These are phyloP conservation scores for Hephaestus fuliginosus DNA, from an alignment of 2,797 vertebrate genomes.

Conservation along the genomic window DNA sequence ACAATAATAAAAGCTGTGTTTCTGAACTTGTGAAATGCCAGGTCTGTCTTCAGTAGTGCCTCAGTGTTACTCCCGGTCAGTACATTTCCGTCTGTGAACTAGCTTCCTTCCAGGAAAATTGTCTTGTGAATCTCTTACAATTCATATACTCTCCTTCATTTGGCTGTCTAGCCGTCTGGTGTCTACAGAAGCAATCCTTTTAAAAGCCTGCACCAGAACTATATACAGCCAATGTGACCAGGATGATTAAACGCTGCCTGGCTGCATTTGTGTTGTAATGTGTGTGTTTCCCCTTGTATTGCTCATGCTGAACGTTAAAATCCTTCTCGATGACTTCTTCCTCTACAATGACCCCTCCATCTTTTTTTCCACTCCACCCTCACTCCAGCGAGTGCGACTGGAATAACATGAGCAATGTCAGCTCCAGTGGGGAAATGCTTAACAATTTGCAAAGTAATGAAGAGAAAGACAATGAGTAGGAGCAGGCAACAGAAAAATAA, in stretches of 20 bases:
- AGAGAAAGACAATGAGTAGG: constrained; percentile 60
- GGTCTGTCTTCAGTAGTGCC: constrained; percentile 15
- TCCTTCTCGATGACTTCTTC: constrained; percentile 10
- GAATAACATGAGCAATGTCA: constrained; percentile 44
- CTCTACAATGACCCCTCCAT: constrained; percentile 7
- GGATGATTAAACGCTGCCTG: constrained; percentile 63
- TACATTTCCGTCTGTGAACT: constrained; percentile 23
- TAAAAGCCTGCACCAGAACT: constrained; percentile 61
- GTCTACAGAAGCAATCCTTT: constrained; percentile 67
- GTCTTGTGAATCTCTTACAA: constrained; percentile 46
- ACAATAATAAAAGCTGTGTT: constrained; percentile 2
- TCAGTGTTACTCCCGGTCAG: constrained; percentile 9
- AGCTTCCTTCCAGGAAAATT: constrained; percentile 42
- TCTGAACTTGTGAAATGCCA: constrained; percentile 39
- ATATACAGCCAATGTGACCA: constrained; percentile 35
- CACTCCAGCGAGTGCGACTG: constrained; percentile 1
- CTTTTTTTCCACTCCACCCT: not conserved
- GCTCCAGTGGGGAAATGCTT: constrained; percentile 48
- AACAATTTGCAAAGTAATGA: constrained; percentile 68
- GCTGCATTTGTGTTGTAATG: constrained; percentile 33
- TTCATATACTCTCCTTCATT: constrained; percentile 52
- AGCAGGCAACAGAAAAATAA: constrained; percentile 55
- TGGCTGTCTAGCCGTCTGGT: constrained; percentile 45
- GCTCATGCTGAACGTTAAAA: constrained; percentile 46
- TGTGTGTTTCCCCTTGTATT: constrained; percentile 15